phyloP scores from a whole-genome alignment of 2,888 invertebrate genomes.

The Didymodactylos carnosus region DNA sequence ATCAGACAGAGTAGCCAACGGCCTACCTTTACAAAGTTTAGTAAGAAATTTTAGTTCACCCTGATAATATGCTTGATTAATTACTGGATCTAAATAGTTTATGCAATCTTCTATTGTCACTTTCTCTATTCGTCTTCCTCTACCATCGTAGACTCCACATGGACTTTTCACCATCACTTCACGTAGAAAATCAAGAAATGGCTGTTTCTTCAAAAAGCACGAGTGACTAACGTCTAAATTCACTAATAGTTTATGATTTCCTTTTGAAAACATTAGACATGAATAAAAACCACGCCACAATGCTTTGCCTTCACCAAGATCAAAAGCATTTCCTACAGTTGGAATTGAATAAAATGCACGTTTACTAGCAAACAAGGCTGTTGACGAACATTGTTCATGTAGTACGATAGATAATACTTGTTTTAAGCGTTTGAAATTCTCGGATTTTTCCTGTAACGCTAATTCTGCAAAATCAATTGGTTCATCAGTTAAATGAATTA shows the following conservation, averaged over 20 bases:
- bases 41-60: background rate
- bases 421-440: background rate
- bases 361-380: background rate
- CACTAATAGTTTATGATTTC: background rate
- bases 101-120: no score
- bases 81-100: no score
- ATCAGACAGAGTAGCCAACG: no score
- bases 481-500: background rate
- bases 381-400: background rate
- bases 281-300: background rate
- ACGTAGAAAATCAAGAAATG: background rate
- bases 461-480: background rate
- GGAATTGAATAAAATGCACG: background rate
- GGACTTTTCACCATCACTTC: background rate
- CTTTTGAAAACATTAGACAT: background rate
- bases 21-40: background rate
- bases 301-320: background rate
- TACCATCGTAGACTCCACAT: no score
- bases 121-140: no score
- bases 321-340: background rate
- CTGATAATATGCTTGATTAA: background rate
- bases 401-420: background rate
- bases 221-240: background rate
- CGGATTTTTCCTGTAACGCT: background rate
- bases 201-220: background rate